Base-by-base conservation (phyloP, 2,797 vertebrate species). In the Chromis chromis region DNA sequence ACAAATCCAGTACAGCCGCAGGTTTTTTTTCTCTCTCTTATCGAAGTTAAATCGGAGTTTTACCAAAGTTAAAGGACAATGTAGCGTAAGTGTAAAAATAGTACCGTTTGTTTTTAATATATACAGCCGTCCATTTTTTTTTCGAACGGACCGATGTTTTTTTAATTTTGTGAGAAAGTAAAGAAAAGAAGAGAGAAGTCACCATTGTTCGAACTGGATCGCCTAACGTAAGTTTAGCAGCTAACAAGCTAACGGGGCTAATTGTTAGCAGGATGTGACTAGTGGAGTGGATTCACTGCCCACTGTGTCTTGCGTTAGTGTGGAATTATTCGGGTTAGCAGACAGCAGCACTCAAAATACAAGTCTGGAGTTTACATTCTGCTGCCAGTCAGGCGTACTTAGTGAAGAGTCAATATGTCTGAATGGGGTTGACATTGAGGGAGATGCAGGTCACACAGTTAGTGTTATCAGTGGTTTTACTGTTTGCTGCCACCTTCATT, bases 151-250 rank as follows among this genome's bases (percentile, higher is more conserved):
- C 13, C 1, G n/a, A n/a, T n/a, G n/a, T 0, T 61, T 67, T 84
- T 76, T 79, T 65, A 63, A 60, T 64, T 4, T 22, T 7, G 40
- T 61, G 52, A 57, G 0, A 85, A 40, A 49, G 33, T 76, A 36
- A 76, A 80, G 36, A 78, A 62, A 69, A 74, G 61, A 78, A 79
- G 24, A 40, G 55, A 85, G 13, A 76, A 82, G 56, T 76, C 58
- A 65, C 78, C 84, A 61, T 89, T 91, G 88, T 93, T 91, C 92
- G 92, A 93, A 63, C 92, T 94, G 93, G 92, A 93, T 88, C 92
- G 87, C 50, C 81, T 85, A 91, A 93, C 88, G 92, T 94, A 92
- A 93, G 92, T 93, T 63, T 67, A 70, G 64, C 56, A 25, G 89
- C 91, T 89, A 91, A 63, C 68, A 69, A 59, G 90, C 88, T 89